A percentile compares a stretch with the other conserved stretches of the same genome.
Evolutionary conservation across 2,797 vertebrate species (phyloP).

Genomic region (Syngnathus acus): DNA sequence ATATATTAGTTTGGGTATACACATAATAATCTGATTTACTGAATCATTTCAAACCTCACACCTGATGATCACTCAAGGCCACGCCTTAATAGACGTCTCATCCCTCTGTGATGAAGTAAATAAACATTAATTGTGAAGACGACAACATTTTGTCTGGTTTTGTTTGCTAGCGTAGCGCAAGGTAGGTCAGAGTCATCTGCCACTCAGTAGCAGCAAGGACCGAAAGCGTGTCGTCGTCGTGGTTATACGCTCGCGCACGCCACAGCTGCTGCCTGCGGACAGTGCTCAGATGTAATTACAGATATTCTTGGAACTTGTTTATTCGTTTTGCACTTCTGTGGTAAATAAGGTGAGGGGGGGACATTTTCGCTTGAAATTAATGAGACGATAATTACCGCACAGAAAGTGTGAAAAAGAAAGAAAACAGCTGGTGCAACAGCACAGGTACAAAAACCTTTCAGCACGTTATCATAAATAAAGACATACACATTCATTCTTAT

Average conservation of each 20-base stretch:
- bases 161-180: slow-evolving; percentile 38
- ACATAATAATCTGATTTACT: neutral
- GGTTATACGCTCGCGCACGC: slow-evolving; percentile 12
- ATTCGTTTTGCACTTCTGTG: slow-evolving; percentile 31
- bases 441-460: neutral
- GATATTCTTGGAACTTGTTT: slow-evolving; percentile 56
- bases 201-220: slow-evolving; percentile 53
- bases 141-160: slow-evolving; percentile 9
- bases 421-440: neutral
- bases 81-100: neutral
- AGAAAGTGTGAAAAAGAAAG: neutral
- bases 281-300: slow-evolving; percentile 59
- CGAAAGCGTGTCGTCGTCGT: slow-evolving; percentile 37
- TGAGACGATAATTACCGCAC: neutral
- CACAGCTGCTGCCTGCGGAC: slow-evolving; percentile 33
- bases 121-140: neutral
- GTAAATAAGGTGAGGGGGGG: neutral
- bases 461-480: neutral
- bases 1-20: too few relatives aligned
- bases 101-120: neutral
- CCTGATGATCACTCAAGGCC: neutral
- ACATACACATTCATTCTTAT: neutral
- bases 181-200: slow-evolving; percentile 59
- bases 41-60: neutral
- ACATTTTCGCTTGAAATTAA: neutral